Conservation (phyloP, 2,113 vertebrate species). For the Gobio gobio region DNA sequence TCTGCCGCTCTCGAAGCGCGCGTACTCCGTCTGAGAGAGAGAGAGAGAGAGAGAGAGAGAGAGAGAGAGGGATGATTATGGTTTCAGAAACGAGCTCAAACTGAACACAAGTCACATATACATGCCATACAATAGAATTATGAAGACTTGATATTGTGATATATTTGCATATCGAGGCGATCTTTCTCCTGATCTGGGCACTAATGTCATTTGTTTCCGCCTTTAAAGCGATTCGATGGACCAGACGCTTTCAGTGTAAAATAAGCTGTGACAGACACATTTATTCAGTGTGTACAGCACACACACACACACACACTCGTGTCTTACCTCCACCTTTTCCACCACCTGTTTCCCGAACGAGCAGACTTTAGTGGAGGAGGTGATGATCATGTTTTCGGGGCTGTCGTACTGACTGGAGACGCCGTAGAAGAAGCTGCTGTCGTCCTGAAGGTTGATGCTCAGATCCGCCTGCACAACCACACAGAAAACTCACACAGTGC, state of each 20-base stretch:
- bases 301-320: not conserved
- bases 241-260: slow-evolving; percentile 8
- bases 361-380: slow-evolving; percentile 96
- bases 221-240: not conserved
- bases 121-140: slow-evolving; percentile 20
- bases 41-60: slow-evolving; percentile 19
- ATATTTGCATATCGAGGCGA: not conserved
- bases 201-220: not conserved
- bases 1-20: slow-evolving; percentile 88
- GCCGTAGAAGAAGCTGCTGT: slow-evolving; percentile 91
- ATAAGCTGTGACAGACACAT: slow-evolving; percentile 2
- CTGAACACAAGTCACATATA: slow-evolving; percentile 45
- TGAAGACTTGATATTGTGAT: not conserved
- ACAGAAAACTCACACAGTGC: not conserved
- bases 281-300: not conserved
- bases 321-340: slow-evolving; percentile 93
- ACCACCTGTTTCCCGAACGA: slow-evolving; percentile 98
- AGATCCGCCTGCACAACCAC: slow-evolving; percentile 84
- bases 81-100: slow-evolving; percentile 15
- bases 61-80: slow-evolving; percentile 25
- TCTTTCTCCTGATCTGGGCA: not conserved
- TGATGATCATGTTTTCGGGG: slow-evolving; percentile 93
- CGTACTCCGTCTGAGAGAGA: slow-evolving; percentile 77
- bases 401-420: slow-evolving; percentile 96
- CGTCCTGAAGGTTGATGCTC: slow-evolving; percentile 88